Conservation (phyloP, 1,140 invertebrate species). For the Megalonaias nervosa region DNA sequence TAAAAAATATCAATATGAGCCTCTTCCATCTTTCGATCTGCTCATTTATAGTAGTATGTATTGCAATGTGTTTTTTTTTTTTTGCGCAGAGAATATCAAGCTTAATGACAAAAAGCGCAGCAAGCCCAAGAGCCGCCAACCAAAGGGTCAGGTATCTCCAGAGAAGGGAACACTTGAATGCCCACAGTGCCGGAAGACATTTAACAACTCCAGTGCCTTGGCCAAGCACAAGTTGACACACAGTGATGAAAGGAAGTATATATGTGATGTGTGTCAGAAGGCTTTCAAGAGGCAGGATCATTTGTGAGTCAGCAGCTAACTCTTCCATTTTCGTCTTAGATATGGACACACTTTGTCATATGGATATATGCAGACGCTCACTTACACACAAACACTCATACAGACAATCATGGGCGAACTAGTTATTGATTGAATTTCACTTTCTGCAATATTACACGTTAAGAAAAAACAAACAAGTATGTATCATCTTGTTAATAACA, state of each 20-base stretch:
- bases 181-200: slow-evolving; percentile 92
- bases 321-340: not conserved
- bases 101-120: slow-evolving; percentile 24
- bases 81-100: not conserved
- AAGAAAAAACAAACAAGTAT: no score
- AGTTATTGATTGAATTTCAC: no score
- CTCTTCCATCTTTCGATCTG: no score
- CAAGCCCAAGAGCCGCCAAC: slow-evolving; percentile 33
- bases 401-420: no score
- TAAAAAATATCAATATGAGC: no score
- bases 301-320: slow-evolving; percentile 84
- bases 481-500: no score
- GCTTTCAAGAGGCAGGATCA: slow-evolving; percentile 99
- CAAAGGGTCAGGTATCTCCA: slow-evolving; percentile 49
- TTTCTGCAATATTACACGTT: no score
- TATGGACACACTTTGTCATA: not conserved
- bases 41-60: no score
- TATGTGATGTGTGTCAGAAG: slow-evolving; percentile 95
- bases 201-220: slow-evolving; percentile 96
- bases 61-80: no score
- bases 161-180: slow-evolving; percentile 61
- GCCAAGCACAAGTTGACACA: slow-evolving; percentile 98
- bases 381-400: no score
- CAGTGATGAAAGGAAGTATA: slow-evolving; percentile 97
- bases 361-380: not conserved